A percentile compares a stretch with the other conserved stretches of the same genome.
Evolutionary conservation across 2,113 vertebrate genomes (phyloP).

Genomic region (Burhinus oedicnemus): DNA sequence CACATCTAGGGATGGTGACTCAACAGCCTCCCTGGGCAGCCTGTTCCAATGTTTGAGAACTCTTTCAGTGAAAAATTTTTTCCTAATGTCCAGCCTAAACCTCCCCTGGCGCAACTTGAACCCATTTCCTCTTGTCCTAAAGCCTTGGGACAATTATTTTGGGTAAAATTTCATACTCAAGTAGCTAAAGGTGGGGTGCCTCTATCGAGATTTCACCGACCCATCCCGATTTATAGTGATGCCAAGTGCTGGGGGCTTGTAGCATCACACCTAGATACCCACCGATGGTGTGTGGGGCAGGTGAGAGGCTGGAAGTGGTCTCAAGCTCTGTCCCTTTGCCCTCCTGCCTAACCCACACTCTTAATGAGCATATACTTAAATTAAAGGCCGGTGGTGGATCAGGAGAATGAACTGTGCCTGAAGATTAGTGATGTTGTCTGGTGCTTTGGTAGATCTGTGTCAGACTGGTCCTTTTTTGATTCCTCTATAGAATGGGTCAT

Average conservation of each 20-base stretch:
- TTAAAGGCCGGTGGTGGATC: fast-evolving
- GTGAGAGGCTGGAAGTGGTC: not conserved
- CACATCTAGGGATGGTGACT: too few relatives aligned
- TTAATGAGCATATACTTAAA: fast-evolving
- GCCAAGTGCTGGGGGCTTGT: fast-evolving
- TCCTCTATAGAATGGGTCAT: fast-evolving
- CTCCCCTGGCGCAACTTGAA: too few relatives aligned
- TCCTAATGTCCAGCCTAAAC: too few relatives aligned
- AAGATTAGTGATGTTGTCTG: fast-evolving
- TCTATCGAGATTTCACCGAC: fast-evolving
- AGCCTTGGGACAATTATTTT: not conserved
- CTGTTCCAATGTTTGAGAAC: too few relatives aligned
- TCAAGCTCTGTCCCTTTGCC: not conserved
- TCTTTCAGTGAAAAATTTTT: too few relatives aligned
- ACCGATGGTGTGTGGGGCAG: too few relatives aligned
- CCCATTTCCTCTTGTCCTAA: too few relatives aligned
- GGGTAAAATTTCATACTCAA: not conserved
- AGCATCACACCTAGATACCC: not conserved
- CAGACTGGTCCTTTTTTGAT: fast-evolving
- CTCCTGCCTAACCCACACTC: too few relatives aligned
- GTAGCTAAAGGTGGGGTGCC: not conserved
- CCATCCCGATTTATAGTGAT: fast-evolving
- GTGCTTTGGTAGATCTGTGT: not conserved
- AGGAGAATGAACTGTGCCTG: fast-evolving
- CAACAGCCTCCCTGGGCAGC: too few relatives aligned